Conservation (phyloP, 2,888 invertebrate genomes). For the Limenitis camilla region DNA sequence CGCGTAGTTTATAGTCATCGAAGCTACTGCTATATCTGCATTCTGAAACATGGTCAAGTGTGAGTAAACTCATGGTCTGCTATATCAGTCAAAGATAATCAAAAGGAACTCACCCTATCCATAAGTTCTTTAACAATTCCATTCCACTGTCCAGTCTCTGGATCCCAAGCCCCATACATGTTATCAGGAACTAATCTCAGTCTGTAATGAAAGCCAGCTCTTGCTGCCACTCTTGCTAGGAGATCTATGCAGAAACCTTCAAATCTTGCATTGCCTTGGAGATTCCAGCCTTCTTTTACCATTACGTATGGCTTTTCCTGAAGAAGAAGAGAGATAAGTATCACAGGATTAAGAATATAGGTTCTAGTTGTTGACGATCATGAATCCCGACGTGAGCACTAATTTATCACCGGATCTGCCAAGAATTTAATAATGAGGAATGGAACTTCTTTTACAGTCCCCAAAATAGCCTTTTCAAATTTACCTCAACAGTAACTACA, state of each 20-base stretch:
- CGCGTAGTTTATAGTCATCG: constrained; percentile 98
- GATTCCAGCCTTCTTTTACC: constrained; percentile 88
- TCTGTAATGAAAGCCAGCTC: constrained; percentile 91
- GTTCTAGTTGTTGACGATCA: too few relatives aligned
- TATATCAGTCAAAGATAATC: constrained; percentile 2
- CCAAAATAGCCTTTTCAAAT: not conserved
- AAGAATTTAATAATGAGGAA: too few relatives aligned
- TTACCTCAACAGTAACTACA: constrained; percentile 92
- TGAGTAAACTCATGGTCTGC: too few relatives aligned
- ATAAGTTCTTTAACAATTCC: constrained; percentile 90
- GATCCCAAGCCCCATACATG: constrained; percentile 92
- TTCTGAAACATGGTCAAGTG: constrained; percentile 84
- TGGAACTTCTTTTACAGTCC: not conserved
- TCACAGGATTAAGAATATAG: not conserved
- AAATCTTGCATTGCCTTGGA: constrained; percentile 89
- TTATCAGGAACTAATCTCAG: constrained; percentile 88
- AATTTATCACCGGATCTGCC: not conserved
- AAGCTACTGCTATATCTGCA: constrained; percentile 96
- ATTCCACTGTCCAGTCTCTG: constrained; percentile 91
- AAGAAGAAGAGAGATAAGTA: too few relatives aligned
- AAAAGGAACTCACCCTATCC: constrained; percentile 78
- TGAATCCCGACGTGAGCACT: not conserved
- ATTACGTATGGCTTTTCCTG: constrained; percentile 94
- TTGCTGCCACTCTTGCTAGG: constrained; percentile 84
- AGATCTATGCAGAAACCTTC: constrained; percentile 95